These are phyloP conservation scores for Tanaodytes sp. DNA, from an alignment of 2,888 invertebrate genomes.

Conservation along the genomic window DNA sequence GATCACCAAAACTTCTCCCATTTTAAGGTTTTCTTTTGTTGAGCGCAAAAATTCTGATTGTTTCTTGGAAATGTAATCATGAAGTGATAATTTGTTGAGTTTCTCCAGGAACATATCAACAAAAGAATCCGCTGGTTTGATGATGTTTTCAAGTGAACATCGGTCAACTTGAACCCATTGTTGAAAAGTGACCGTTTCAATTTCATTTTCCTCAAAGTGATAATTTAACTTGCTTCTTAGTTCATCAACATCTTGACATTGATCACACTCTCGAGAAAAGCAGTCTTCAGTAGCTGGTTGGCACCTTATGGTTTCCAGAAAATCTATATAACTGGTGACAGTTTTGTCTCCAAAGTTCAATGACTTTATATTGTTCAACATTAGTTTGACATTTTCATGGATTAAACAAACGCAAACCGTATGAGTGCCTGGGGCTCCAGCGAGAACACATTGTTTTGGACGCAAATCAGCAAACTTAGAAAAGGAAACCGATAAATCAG, in stretches of 20 bases:
- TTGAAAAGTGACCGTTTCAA: slow-evolving; percentile 4
- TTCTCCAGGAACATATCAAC: slow-evolving; percentile 38
- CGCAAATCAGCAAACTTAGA: slow-evolving; percentile 28
- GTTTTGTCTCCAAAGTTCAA: slow-evolving; percentile 7
- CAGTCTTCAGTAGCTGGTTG: slow-evolving; percentile 9
- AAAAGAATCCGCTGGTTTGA: slow-evolving; percentile 45
- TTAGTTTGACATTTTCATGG: slow-evolving; percentile 47
- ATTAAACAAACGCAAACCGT: slow-evolving; percentile 43
- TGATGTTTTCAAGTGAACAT: slow-evolving; percentile 48
- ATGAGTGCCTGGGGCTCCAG: slow-evolving; percentile 38
- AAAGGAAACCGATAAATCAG: slow-evolving; percentile 17
- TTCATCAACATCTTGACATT: background rate
- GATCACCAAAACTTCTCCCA: slow-evolving; percentile 41
- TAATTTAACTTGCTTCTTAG: background rate
- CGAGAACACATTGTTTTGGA: slow-evolving; percentile 41
- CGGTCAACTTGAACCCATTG: slow-evolving; percentile 15
- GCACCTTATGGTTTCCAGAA: slow-evolving; percentile 3
- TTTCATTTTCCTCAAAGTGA: slow-evolving; percentile 1
- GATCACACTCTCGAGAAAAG: background rate
- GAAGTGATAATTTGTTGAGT: slow-evolving; percentile 35
- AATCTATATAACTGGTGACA: slow-evolving; percentile 24
- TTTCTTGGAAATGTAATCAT: slow-evolving; percentile 46
- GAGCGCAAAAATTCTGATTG: slow-evolving; percentile 38
- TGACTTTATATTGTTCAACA: slow-evolving; percentile 3
- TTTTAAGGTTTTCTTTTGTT: slow-evolving; percentile 32